phyloP scores from a whole-genome alignment of 2,888 invertebrate genomes.

The Esperia sulphurella region DNA sequence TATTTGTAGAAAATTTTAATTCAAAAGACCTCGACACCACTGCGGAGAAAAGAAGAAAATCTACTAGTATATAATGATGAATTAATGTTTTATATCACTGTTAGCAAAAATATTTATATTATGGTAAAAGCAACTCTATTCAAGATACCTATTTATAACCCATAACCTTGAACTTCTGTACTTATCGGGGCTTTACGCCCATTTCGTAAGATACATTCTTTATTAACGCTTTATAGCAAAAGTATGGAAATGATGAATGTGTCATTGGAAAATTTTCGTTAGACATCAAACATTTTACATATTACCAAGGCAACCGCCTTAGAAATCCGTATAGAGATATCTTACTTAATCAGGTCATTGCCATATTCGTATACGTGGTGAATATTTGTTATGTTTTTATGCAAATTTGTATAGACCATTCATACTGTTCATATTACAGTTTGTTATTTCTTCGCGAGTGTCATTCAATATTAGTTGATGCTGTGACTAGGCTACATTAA shows the following conservation, averaged over 20 bases:
- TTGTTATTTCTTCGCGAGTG: no score
- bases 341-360: conserved; percentile 31
- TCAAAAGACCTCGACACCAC: conserved; percentile 6
- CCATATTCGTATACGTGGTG: conserved; percentile 9
- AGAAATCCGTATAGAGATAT: conserved; percentile 10
- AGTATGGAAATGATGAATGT: conserved; percentile 1
- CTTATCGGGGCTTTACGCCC: neutral
- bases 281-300: conserved; percentile 14
- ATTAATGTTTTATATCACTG: conserved; percentile 10
- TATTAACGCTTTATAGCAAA: neutral
- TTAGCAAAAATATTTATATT: conserved; percentile 1
- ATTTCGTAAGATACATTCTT: neutral
- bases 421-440: neutral
- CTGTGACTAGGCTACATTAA: no score
- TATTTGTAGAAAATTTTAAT: conserved; percentile 5
- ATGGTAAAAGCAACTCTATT: no score
- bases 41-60: neutral
- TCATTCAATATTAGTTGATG: no score
- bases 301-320: conserved; percentile 20
- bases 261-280: neutral
- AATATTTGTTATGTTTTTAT: neutral
- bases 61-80: no score
- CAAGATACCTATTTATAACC: neutral
- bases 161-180: neutral
- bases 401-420: neutral